A percentile compares a stretch with the other conserved stretches of the same genome.
Conservation (phyloP, 2,888 invertebrate species). For the Pegoplata infirma region DNA sequence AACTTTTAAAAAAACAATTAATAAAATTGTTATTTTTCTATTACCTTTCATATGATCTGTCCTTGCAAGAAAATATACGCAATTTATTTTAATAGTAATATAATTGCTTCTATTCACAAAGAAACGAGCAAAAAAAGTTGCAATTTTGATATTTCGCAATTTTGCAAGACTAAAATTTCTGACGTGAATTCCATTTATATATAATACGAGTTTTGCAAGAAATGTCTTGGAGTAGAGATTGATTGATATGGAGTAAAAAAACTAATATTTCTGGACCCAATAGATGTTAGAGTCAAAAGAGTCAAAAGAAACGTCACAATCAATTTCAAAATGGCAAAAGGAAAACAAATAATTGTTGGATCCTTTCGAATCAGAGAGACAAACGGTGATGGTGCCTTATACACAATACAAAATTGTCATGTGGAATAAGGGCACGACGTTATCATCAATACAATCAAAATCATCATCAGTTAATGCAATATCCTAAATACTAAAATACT, state of each 20-base stretch:
- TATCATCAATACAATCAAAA: constrained; percentile 2
- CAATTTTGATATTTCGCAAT: no score
- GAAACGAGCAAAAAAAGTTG: no score
- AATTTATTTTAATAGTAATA: no score
- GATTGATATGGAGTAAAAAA: no score
- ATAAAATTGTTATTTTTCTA: no score
- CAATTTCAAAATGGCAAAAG: neutral
- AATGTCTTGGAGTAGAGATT: neutral
- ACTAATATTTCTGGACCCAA: neutral
- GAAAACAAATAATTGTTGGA: neutral
- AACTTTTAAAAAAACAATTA: no score
- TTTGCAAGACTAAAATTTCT: no score
- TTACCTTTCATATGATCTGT: no score
- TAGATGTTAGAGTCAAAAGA: neutral
- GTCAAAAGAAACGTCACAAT: neutral
- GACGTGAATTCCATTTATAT: no score
- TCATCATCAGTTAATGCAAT: constrained; percentile 7
- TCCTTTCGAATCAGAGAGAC: neutral
- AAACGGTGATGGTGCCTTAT: no score
- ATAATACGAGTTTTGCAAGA: neutral
- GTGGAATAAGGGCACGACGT: neutral
- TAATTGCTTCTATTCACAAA: no score
- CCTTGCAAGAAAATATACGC: no score
- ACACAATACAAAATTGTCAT: neutral
- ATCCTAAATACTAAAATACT: constrained; percentile 46